Evolutionary conservation across 2,113 vertebrate genomes (phyloP).

Genomic region (Halcyon senegalensis): DNA sequence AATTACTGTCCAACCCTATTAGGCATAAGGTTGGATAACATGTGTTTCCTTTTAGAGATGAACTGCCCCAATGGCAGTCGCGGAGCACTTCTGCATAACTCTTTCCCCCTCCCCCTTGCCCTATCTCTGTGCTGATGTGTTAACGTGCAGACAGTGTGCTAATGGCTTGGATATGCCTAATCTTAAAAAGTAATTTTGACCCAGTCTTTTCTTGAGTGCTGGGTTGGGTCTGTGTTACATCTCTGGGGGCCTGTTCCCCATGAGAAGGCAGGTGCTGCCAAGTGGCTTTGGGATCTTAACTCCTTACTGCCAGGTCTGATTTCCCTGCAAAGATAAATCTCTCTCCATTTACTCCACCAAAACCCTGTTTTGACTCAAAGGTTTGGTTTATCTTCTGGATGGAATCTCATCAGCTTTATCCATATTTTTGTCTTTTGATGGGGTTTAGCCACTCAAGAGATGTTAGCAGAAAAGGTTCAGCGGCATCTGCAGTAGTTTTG

Average conservation of each 20-base stretch:
- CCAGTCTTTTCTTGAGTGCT: background rate
- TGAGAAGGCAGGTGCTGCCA: background rate
- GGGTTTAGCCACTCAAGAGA: background rate
- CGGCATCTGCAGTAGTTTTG: background rate
- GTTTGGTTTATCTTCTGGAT: background rate
- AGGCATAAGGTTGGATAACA: constrained; percentile 49
- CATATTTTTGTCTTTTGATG: background rate
- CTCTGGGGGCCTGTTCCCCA: background rate
- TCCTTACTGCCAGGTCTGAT: background rate
- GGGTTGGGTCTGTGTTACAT: constrained; percentile 2
- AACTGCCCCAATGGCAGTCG: constrained; percentile 39
- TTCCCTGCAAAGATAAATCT: background rate
- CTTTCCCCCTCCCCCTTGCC: constrained; percentile 13
- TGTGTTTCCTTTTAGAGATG: constrained; percentile 73
- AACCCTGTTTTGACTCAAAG: background rate
- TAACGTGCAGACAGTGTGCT: constrained; percentile 61
- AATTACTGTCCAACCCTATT: constrained; percentile 72
- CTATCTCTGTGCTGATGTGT: constrained; percentile 65
- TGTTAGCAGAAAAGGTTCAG: background rate
- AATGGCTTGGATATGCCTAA: constrained; percentile 39
- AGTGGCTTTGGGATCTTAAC: background rate
- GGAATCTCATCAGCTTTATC: background rate
- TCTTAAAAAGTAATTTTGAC: constrained; percentile 42
- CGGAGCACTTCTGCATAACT: constrained; percentile 55
- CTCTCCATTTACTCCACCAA: background rate